These are phyloP conservation scores for Sebastes matsubarae DNA, from an alignment of 2,797 vertebrate genomes.

Conservation along the genomic window DNA sequence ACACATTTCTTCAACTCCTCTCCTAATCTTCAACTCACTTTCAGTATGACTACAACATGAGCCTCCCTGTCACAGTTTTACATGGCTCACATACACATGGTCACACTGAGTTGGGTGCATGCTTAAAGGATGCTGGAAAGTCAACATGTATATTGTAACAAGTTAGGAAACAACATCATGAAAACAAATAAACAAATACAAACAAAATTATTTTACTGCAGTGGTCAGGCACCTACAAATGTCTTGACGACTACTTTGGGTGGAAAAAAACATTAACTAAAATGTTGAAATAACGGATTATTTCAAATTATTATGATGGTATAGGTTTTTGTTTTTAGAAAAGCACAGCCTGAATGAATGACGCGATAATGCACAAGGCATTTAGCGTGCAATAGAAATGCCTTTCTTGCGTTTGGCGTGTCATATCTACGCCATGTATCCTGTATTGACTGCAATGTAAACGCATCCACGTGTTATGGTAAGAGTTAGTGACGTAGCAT, in stretches of 20 bases:
- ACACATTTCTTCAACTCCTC: neutral
- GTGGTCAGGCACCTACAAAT: neutral
- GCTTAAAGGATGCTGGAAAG: neutral
- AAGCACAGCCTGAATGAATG: neutral
- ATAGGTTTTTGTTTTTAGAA: neutral
- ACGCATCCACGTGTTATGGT: too few species aligned
- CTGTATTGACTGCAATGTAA: too few species aligned
- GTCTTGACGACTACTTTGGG: neutral
- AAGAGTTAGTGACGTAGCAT: too few species aligned
- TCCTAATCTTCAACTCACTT: neutral
- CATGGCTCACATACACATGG: neutral
- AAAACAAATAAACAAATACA: neutral
- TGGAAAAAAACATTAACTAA: neutral
- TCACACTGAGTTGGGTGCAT: neutral
- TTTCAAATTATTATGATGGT: neutral
- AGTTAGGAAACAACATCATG: neutral
- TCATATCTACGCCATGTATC: too few species aligned
- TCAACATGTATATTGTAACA: neutral
- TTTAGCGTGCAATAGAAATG: too few species aligned
- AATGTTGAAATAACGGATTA: neutral
- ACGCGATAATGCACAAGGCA: too few species aligned
- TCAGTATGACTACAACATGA: neutral
- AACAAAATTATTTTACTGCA: neutral
- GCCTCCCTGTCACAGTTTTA: neutral
- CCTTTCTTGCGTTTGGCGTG: too few species aligned